Conservation (phyloP, 2,888 invertebrate genomes). For the Thalpophila matura region DNA sequence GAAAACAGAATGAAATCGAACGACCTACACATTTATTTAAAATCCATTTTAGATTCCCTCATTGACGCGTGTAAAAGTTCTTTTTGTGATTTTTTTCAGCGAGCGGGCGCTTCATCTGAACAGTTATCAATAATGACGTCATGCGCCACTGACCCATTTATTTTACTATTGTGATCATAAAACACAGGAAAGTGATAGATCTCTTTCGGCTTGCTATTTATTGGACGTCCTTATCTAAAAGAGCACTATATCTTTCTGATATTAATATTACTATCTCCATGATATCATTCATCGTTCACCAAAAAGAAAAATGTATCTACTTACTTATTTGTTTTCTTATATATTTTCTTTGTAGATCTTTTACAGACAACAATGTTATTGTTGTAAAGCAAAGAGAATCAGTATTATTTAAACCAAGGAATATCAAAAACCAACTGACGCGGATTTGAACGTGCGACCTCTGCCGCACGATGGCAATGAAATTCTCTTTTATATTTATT, state of each 20-base stretch:
- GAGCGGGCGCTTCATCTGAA: constrained; percentile 50
- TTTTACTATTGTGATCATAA: constrained; percentile 75
- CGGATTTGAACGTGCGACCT: too few species aligned
- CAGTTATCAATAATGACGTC: constrained; percentile 50
- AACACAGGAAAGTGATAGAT: constrained; percentile 68
- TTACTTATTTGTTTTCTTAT: constrained; percentile 14
- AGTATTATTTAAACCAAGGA: too few species aligned
- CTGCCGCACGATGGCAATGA: too few species aligned
- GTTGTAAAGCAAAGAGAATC: neutral
- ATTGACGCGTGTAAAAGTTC: constrained; percentile 17
- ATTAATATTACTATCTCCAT: constrained; percentile 27
- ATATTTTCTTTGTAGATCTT: neutral
- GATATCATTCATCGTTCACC: constrained; percentile 21
- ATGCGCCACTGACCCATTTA: constrained; percentile 72
- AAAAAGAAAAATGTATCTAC: constrained; percentile 12
- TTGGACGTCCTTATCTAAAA: constrained; percentile 41
- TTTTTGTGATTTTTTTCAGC: constrained; percentile 21
- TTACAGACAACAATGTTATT: neutral
- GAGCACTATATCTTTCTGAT: constrained; percentile 36
- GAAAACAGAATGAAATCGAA: too few species aligned
- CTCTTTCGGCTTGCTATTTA: constrained; percentile 55
- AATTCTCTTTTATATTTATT: too few species aligned
- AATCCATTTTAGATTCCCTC: constrained; percentile 25
- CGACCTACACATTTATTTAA: too few species aligned
- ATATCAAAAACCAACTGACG: too few species aligned